Evolutionary conservation across 2,113 vertebrate species (phyloP).

Genomic region (Lycaon pictus): DNA sequence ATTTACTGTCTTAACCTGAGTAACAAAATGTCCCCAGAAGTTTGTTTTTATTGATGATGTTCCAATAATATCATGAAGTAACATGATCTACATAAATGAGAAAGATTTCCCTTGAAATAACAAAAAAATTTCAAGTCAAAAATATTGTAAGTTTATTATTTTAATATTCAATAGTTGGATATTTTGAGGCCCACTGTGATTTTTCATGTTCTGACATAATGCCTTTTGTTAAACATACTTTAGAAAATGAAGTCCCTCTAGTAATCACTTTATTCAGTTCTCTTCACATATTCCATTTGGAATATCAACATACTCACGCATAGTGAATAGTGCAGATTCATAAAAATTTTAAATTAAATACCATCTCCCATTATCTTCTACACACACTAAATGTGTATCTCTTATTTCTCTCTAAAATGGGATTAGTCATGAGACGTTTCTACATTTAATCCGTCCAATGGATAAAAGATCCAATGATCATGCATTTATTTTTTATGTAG

Average conservation of each 20-base stretch:
- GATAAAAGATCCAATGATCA: not conserved
- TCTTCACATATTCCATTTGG: conserved; percentile 51
- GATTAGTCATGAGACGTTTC: conserved; percentile 8
- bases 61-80: not conserved
- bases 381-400: not conserved
- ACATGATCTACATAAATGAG: not conserved
- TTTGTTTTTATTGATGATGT: not conserved
- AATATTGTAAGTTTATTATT: not conserved
- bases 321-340: conserved; percentile 31
- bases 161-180: not conserved
- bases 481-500: not conserved
- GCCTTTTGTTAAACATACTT: not conserved
- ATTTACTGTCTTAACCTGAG: not conserved
- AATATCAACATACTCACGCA: conserved; percentile 8
- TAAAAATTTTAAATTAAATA: conserved; percentile 60
- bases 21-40: not conserved
- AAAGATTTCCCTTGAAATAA: not conserved
- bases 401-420: not conserved
- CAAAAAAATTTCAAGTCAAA: not conserved
- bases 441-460: not conserved
- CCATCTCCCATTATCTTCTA: conserved; percentile 19
- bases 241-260: conserved; percentile 36
- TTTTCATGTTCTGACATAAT: conserved; percentile 30
- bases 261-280: conserved; percentile 46
- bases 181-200: not conserved